Conservation (phyloP, 2,797 vertebrate genomes). For the Orientallactaga sibirica region DNA sequence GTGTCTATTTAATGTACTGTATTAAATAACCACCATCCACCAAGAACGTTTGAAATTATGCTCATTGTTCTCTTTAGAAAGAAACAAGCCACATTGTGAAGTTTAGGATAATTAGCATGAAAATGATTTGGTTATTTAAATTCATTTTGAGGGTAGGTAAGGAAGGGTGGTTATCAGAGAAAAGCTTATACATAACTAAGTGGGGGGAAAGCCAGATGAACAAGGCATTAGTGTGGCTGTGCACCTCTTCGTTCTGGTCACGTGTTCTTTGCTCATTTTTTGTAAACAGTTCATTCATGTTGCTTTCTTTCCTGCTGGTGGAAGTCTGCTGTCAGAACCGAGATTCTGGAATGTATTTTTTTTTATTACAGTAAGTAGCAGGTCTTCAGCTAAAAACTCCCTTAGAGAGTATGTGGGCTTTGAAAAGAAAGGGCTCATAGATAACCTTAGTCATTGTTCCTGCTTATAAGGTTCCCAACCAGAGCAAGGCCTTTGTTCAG, state of each 20-base stretch:
- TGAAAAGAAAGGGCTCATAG: background rate
- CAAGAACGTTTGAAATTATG: slow-evolving; percentile 39
- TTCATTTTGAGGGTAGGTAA: slow-evolving; percentile 26
- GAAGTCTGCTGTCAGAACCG: background rate
- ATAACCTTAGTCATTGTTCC: background rate
- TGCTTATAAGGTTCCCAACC: background rate
- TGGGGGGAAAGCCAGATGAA: background rate
- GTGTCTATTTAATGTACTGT: background rate
- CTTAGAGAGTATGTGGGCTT: background rate
- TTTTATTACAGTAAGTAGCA: background rate
- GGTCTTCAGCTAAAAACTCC: slow-evolving; percentile 18
- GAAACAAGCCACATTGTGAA: slow-evolving; percentile 1
- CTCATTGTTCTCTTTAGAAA: slow-evolving; percentile 54
- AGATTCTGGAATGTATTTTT: background rate
- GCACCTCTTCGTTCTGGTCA: background rate
- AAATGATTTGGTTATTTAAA: slow-evolving; percentile 7
- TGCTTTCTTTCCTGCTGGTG: background rate
- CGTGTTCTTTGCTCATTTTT: background rate
- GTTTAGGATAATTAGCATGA: slow-evolving; percentile 41
- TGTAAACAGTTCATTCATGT: background rate
- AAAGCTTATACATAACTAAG: background rate
- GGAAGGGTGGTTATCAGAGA: background rate
- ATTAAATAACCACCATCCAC: slow-evolving; percentile 29
- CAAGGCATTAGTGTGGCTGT: rapidly evolving
- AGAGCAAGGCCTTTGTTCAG: background rate